Conservation (phyloP, 2,113 vertebrate genomes). For the Phylloscopus trochilus region DNA sequence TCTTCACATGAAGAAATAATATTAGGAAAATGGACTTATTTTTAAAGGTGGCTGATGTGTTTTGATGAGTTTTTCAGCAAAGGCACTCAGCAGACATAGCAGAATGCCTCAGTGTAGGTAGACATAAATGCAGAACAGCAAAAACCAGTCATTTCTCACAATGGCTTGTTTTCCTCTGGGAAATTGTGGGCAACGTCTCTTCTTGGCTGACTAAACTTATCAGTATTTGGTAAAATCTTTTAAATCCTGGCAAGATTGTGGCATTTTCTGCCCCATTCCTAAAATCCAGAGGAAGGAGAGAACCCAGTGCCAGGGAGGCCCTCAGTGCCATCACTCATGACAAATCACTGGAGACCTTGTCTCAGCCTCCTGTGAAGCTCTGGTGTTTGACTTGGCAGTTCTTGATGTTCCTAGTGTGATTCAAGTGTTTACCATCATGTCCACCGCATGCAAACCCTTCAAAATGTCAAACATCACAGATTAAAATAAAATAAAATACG, state of each 20-base stretch:
- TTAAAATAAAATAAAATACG: conserved; percentile 34
- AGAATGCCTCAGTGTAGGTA: not conserved
- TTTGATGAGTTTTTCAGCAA: not conserved
- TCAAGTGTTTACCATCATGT: conserved; percentile 1
- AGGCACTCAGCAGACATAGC: not conserved
- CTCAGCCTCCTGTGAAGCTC: not conserved
- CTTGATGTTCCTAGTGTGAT: not conserved
- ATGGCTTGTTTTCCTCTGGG: not conserved
- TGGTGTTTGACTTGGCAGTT: conserved; percentile 34
- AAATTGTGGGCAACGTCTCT: not conserved
- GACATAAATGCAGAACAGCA: not conserved
- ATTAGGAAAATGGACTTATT: not conserved
- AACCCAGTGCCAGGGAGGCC: not conserved
- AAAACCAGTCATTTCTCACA: not conserved
- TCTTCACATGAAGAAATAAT: not conserved
- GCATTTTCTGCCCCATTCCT: not conserved
- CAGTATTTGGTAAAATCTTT: not conserved
- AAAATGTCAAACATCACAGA: conserved; percentile 33
- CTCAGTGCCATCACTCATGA: not conserved
- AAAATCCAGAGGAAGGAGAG: not conserved
- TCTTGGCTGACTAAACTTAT: not conserved
- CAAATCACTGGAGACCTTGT: not conserved
- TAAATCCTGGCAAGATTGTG: not conserved
- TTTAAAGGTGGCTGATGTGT: not conserved
- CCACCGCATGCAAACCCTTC: conserved; percentile 8